Evolutionary conservation across 35 echinoderm and acorn worm genomes (phyloP), one percentile per base, ranked within the genome.

Genomic region (Hemicentrotus pulcherrimus): DNA sequence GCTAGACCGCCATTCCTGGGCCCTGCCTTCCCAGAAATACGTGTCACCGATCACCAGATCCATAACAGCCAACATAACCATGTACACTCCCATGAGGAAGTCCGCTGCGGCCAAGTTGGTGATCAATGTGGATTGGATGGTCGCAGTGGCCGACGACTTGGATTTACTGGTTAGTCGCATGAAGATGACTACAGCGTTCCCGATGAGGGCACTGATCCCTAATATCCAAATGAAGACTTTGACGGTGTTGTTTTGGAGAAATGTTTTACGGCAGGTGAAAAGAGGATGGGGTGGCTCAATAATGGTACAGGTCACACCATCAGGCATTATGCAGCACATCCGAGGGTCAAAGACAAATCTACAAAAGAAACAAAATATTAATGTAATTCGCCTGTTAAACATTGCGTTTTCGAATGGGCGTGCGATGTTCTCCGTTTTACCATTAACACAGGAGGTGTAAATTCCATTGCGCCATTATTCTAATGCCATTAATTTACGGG

Each of bases 41-140:
- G 92, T 71, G 24, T 95, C 60, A 4, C 95, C 92, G 65, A 95
- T 96, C 22, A 61, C 31, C n/a, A 94, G 47, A 86, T 98, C 97
- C 9, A 94, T 86, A 22, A 95, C 90, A 24, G 96, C 96, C 15
- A 98, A 45, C 24, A 97, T 95, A 13, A 97, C 58, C 88, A 98
- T 47, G 94, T 98, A 98, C 8, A 98, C 28, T 9, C 97, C 97
- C 96, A 97, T 98, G 7, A 98, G 94, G 7, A 97, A 89, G 93
- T 98, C 96, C 2, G 97, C 88, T 11, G 96, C 19, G 31, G 96
- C 96, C 9, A 98, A 86, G 65, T 98, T 98, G 22, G 91, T 65
- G 13, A 98, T 96, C 22, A 97, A 78, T 19, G 70, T 31, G 33
- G 95, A 95, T 61, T 98, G 95, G 10, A 97, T 86, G 32, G 91